These are phyloP conservation scores for Ruditapes philippinarum DNA, from an alignment of 1,140 invertebrate genomes.

Conservation along the genomic window DNA sequence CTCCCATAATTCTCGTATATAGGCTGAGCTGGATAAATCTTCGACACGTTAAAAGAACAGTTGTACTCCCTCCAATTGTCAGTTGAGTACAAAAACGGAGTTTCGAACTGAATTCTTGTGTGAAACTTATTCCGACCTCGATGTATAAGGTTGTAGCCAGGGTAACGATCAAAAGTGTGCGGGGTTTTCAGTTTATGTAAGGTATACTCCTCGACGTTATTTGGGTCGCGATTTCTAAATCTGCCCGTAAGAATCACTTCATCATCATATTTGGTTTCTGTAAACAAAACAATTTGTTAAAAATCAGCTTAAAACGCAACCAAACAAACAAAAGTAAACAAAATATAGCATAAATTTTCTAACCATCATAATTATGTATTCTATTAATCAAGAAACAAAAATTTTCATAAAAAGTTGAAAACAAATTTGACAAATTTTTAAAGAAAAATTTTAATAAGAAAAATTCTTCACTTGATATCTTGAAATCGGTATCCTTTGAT, in stretches of 20 bases:
- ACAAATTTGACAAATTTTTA: too few species aligned
- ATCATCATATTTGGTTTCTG: constrained; percentile 51
- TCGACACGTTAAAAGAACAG: constrained; percentile 42
- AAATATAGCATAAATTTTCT: too few species aligned
- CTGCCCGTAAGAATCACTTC: constrained; percentile 52
- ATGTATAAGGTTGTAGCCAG: neutral
- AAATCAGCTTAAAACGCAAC: too few species aligned
- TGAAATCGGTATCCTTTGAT: too few species aligned
- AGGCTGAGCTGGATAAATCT: constrained; percentile 48
- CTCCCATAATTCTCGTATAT: constrained; percentile 43
- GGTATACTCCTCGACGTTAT: neutral
- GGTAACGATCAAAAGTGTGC: neutral
- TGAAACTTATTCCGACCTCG: neutral
- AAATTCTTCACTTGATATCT: too few species aligned
- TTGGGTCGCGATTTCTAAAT: neutral
- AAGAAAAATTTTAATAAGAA: too few species aligned
- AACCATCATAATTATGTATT: too few species aligned
- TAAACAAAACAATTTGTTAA: neutral
- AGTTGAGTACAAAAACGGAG: constrained; percentile 52
- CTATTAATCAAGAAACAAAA: too few species aligned
- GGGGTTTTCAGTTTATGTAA: constrained; percentile 57
- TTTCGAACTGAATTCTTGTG: constrained; percentile 60
- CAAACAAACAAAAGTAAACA: too few species aligned
- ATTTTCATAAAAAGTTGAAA: too few species aligned
- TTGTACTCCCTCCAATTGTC: constrained; percentile 8